Conservation (phyloP, 2,888 invertebrate species). For the Caenorhabditis sp. region DNA sequence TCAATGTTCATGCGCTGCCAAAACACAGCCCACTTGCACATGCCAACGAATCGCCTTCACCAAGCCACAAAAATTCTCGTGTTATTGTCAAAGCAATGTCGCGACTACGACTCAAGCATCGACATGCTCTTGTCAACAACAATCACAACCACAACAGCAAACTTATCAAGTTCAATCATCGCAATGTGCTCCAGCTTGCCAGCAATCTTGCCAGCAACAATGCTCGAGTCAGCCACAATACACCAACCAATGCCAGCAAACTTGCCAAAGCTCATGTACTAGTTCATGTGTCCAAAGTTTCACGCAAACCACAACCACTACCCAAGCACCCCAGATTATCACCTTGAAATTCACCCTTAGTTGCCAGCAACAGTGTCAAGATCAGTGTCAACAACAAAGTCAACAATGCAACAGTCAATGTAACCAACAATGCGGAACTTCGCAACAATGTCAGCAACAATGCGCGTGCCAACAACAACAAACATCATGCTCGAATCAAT, state of each 20-base stretch:
- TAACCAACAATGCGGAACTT: slow-evolving; percentile 21
- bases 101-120: neutral
- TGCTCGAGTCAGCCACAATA: slow-evolving; percentile 36
- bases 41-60: slow-evolving; percentile 30
- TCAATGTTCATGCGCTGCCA: slow-evolving; percentile 34
- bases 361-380: slow-evolving; percentile 39
- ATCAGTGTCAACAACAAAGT: slow-evolving; percentile 31
- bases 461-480: slow-evolving; percentile 33
- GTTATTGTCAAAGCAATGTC: slow-evolving; percentile 33
- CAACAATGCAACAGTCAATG: slow-evolving; percentile 48
- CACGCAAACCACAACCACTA: slow-evolving; percentile 20
- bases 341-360: slow-evolving; percentile 20
- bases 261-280: slow-evolving; percentile 41
- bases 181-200: slow-evolving; percentile 49
- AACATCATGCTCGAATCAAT: slow-evolving; percentile 40
- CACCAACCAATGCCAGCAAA: slow-evolving; percentile 37
- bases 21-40: slow-evolving; percentile 28
- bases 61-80: slow-evolving; percentile 31
- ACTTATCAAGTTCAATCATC: slow-evolving; percentile 41
- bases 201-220: slow-evolving; percentile 46
- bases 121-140: slow-evolving; percentile 6
- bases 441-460: slow-evolving; percentile 42
- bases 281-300: slow-evolving; percentile 24
- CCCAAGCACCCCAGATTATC: slow-evolving; percentile 24
- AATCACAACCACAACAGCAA: slow-evolving; percentile 18